Conservation (phyloP, 2,888 invertebrate genomes). For the Oscheius sp. region DNA sequence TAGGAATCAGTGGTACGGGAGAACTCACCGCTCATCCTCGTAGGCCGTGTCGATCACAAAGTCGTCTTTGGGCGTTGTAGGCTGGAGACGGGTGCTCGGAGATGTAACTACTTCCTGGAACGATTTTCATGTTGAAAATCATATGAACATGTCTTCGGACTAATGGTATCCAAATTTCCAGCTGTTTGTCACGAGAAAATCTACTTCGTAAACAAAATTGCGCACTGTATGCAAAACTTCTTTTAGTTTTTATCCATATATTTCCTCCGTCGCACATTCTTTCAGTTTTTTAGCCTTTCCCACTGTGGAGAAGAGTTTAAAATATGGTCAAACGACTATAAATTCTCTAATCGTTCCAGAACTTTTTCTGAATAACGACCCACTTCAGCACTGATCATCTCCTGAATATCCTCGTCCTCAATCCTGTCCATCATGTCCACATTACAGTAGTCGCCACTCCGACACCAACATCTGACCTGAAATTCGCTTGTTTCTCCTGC, state of each 20-base stretch:
- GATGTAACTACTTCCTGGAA: constrained; percentile 22
- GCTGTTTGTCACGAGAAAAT: background rate
- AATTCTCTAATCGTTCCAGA: too few species aligned
- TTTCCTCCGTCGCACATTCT: too few species aligned
- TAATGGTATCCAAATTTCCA: too few species aligned
- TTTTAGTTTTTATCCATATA: background rate
- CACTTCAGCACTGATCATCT: constrained; percentile 12
- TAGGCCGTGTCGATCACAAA: constrained; percentile 28
- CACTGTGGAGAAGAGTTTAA: background rate
- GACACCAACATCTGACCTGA: constrained; percentile 41
- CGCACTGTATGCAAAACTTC: too few species aligned
- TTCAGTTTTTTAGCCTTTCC: background rate
- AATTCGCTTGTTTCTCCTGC: background rate
- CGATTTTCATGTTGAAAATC: too few species aligned
- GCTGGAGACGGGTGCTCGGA: background rate
- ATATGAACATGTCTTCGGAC: too few species aligned
- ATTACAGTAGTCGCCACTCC: constrained; percentile 39
- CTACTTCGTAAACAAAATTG: background rate
- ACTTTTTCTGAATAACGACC: background rate
- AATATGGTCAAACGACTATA: too few species aligned
- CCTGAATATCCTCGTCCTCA: constrained; percentile 11
- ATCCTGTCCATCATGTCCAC: constrained; percentile 37
- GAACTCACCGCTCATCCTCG: constrained; percentile 22
- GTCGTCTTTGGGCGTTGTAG: background rate
- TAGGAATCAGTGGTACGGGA: background rate